Percentiles rank a stretch among this genome's conserved stretches.
Conservation (phyloP, 2,113 vertebrate species). For the Gallinago media region DNA sequence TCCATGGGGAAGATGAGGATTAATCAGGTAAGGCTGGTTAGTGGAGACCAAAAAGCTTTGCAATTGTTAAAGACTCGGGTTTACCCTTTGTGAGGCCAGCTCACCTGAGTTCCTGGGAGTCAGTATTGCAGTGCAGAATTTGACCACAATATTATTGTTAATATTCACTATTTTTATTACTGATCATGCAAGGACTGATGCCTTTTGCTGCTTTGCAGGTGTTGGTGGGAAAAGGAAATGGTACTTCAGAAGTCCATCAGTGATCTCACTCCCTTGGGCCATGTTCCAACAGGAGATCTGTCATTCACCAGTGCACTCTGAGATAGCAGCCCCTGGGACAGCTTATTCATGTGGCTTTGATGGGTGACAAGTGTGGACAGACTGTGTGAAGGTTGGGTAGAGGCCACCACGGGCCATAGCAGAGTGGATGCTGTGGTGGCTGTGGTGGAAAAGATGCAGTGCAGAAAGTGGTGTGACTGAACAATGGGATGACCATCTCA, state of each 20-base stretch:
- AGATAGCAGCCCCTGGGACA: background rate
- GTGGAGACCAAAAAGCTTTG: background rate
- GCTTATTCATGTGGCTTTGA: background rate
- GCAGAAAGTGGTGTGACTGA: background rate
- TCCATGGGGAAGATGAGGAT: background rate
- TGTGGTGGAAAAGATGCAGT: background rate
- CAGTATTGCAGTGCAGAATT: background rate
- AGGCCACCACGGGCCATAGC: background rate
- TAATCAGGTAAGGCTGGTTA: background rate
- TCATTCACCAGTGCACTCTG: fast-evolving
- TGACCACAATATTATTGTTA: background rate
- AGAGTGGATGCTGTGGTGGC: background rate
- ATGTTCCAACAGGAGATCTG: background rate
- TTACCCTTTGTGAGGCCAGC: background rate
- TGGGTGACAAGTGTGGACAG: background rate
- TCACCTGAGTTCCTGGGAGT: background rate
- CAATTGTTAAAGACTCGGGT: background rate
- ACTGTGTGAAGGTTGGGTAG: background rate
- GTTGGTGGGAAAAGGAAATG: fast-evolving
- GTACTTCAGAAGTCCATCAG: background rate
- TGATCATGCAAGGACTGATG: background rate
- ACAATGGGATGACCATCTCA: background rate
- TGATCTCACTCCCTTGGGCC: background rate
- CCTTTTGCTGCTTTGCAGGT: background rate
- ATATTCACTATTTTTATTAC: background rate